A percentile compares a stretch with the other conserved stretches of the same genome.
phyloP scores from a whole-genome alignment of 1,140 invertebrate species.

The Drosophila bipectinata region DNA sequence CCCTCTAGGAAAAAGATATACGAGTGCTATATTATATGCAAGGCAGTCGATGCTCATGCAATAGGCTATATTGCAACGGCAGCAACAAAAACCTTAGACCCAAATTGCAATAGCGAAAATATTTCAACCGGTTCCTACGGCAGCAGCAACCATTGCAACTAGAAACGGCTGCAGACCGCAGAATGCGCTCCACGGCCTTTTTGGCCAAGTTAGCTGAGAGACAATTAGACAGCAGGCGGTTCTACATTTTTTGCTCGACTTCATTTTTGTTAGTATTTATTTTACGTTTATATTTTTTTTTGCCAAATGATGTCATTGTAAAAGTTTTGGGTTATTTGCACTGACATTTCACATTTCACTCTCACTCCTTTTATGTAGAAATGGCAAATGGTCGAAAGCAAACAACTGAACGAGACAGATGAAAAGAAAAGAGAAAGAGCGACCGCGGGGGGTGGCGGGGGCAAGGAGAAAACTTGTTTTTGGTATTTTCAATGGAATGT shows the following conservation, averaged over 20 bases:
- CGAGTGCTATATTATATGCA: conserved; percentile 23
- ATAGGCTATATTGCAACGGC: conserved; percentile 49
- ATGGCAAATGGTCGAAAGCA: conserved; percentile 61
- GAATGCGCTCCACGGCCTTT: conserved; percentile 57
- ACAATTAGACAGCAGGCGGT: conserved; percentile 53
- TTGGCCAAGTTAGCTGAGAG: conserved; percentile 39
- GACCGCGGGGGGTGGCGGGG: background rate
- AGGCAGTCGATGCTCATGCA: conserved; percentile 62
- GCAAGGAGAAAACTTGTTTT: conserved; percentile 65
- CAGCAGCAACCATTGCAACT: conserved; percentile 51
- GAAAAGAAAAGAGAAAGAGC: conserved; percentile 29
- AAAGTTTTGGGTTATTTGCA: conserved; percentile 50
- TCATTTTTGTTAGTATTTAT: background rate
- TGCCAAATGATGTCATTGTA: conserved; percentile 70
- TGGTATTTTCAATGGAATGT: conserved; percentile 76
- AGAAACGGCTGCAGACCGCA: conserved; percentile 62
- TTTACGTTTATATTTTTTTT: conserved; percentile 2
- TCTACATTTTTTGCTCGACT: conserved; percentile 20
- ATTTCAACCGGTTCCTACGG: conserved; percentile 72
- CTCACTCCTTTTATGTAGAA: conserved; percentile 79
- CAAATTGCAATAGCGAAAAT: conserved; percentile 71
- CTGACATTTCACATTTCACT: conserved; percentile 80
- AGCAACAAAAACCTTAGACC: conserved; percentile 64
- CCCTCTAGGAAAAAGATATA: conserved; percentile 32
- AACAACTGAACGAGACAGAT: conserved; percentile 32